These are phyloP conservation scores for Cryptoleucopteryx plumbea DNA, from an alignment of 2,113 vertebrate species.

Conservation along the genomic window DNA sequence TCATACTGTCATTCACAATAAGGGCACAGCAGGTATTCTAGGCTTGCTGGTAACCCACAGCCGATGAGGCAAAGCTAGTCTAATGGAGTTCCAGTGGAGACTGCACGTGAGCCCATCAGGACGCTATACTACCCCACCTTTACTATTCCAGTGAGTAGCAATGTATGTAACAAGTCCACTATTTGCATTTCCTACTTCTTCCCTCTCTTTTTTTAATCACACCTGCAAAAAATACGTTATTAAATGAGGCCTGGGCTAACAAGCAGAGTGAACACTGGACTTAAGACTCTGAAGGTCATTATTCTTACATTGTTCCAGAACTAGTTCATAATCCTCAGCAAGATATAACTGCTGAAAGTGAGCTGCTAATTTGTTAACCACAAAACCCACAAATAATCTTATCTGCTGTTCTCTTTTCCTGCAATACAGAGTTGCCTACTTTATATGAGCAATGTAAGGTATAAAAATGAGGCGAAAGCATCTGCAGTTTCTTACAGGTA, in stretches of 20 bases:
- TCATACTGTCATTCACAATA: neutral
- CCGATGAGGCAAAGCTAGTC: neutral
- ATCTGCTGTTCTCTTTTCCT: neutral
- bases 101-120: neutral
- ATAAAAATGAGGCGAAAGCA: neutral
- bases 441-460: neutral
- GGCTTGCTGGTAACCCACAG: neutral
- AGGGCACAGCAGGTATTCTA: neutral
- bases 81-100: neutral
- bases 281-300: neutral
- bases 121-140: neutral
- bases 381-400: neutral
- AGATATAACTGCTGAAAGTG: neutral
- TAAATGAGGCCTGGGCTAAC: neutral
- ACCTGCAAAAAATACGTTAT: neutral
- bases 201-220: neutral
- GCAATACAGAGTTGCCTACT: neutral
- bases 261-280: neutral
- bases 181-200: neutral
- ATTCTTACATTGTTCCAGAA: neutral
- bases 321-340: neutral
- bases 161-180: neutral
- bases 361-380: neutral
- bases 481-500: neutral
- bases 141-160: neutral